A percentile compares a stretch with the other conserved stretches of the same genome.
Evolutionary conservation across 2,113 vertebrate genomes (phyloP).

Genomic region (Amazona vittata): DNA sequence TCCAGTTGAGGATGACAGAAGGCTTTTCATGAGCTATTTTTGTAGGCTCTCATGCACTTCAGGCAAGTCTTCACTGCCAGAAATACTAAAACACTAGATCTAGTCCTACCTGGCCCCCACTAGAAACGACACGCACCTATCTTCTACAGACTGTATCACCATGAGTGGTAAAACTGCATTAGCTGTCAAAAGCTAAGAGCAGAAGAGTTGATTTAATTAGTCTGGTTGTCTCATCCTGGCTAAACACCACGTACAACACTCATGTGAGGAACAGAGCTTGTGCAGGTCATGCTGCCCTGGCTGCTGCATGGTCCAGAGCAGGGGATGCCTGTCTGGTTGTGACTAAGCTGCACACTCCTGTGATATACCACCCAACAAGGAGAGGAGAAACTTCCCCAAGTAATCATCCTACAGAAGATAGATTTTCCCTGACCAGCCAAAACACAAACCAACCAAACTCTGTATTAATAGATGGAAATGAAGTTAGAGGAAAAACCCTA

Average conservation of each 20-base stretch:
- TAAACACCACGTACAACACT: neutral
- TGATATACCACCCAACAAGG: neutral
- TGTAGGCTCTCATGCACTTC: neutral
- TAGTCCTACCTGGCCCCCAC: neutral
- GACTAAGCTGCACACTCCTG: neutral
- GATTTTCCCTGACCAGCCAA: neutral
- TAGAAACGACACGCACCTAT: rapidly evolving
- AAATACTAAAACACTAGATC: neutral
- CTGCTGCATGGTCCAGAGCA: neutral
- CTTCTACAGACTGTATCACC: neutral
- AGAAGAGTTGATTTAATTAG: neutral
- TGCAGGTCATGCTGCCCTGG: neutral
- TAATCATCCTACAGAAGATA: neutral
- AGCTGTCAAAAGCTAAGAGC: neutral
- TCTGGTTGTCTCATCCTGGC: neutral
- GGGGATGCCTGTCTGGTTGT: rapidly evolving
- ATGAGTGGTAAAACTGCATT: neutral
- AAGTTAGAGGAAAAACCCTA: neutral
- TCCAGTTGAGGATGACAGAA: neutral
- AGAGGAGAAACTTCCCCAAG: neutral
- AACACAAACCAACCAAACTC: neutral
- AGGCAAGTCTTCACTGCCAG: neutral
- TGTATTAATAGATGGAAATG: neutral
- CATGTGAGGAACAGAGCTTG: neutral
- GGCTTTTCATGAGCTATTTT: neutral